phyloP scores from a whole-genome alignment of 1,140 invertebrate species.

The Cardiocondyla obscurior region DNA sequence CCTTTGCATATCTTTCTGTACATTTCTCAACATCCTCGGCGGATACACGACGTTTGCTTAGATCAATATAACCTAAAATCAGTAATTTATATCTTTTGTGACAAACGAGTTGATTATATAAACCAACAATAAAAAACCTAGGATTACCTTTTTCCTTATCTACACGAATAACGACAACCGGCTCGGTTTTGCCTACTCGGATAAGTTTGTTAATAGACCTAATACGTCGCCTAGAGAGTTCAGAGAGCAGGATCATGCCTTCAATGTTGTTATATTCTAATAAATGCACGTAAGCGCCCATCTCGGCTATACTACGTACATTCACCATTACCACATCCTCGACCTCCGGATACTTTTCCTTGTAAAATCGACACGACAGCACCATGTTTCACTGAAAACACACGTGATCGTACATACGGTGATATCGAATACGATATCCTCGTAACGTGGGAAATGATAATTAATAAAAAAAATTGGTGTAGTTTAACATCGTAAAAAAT shows the following conservation, averaged over 20 bases:
- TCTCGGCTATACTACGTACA: conserved; percentile 98
- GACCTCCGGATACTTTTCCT: conserved; percentile 98
- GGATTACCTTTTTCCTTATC: conserved; percentile 98
- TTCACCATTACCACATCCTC: conserved; percentile 99
- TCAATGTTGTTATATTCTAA: conserved; percentile 99
- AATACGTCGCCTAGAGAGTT: conserved; percentile 98
- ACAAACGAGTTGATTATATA: background rate
- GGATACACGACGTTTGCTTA: conserved; percentile 99
- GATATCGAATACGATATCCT: background rate
- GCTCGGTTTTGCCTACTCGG: conserved; percentile 98
- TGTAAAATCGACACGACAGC: conserved; percentile 98
- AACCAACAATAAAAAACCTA: background rate
- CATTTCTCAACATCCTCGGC: conserved; percentile 99
- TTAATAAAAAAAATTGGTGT: background rate
- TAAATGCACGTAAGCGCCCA: conserved; percentile 99
- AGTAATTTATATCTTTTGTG: background rate
- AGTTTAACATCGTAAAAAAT: background rate
- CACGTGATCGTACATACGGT: background rate
- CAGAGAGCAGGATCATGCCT: conserved; percentile 97
- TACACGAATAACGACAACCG: conserved; percentile 99
- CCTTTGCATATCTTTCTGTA: conserved; percentile 99
- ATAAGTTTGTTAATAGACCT: conserved; percentile 99
- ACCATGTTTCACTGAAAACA: conserved; percentile 89
- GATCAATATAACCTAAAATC: conserved; percentile 96
- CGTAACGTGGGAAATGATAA: background rate